Percentiles rank a stretch among this genome's conserved stretches.
Evolutionary conservation across 2,888 invertebrate species (phyloP).

Genomic region (Scrobipalpa costella): DNA sequence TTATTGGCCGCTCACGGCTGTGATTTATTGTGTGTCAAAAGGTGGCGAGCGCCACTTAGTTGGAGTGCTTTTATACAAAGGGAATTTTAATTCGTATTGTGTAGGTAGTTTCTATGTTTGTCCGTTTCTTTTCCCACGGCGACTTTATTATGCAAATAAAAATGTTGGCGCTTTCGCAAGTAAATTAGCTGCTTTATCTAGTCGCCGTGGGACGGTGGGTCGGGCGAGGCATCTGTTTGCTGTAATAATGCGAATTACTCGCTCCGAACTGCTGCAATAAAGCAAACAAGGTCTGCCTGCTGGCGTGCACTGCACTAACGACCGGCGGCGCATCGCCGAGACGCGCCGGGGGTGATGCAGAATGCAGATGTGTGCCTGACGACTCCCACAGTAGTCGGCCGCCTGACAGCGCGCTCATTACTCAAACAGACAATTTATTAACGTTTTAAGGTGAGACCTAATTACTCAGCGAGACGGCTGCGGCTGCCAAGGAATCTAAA

Average conservation of each 20-base stretch:
- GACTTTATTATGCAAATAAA: constrained; percentile 22
- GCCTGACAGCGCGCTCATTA: constrained; percentile 27
- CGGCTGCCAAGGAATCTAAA: constrained; percentile 50
- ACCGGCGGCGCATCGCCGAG: constrained; percentile 17
- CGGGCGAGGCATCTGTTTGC: constrained; percentile 25
- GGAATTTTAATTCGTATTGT: constrained; percentile 54
- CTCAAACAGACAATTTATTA: constrained; percentile 35
- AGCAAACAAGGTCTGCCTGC: constrained; percentile 30
- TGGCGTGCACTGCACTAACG: constrained; percentile 24
- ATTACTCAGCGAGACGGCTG: constrained; percentile 32
- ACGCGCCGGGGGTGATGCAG: constrained; percentile 21
- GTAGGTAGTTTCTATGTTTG: constrained; percentile 26
- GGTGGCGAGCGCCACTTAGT: constrained; percentile 80
- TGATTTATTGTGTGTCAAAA: constrained; percentile 81
- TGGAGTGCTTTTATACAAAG: constrained; percentile 68
- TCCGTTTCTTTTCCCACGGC: background rate
- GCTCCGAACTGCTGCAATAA: constrained; percentile 31
- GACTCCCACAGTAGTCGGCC: constrained; percentile 19
- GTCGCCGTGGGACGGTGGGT: constrained; percentile 1
- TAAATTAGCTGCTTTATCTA: constrained; percentile 20
- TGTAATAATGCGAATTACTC: constrained; percentile 30
- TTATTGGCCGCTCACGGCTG: constrained; percentile 78
- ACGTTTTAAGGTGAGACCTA: constrained; percentile 34
- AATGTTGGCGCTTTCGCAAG: constrained; percentile 18
- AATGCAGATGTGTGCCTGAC: background rate